These are phyloP conservation scores for Danio kyathit DNA, from an alignment of 2,797 vertebrate genomes.

Conservation along the genomic window DNA sequence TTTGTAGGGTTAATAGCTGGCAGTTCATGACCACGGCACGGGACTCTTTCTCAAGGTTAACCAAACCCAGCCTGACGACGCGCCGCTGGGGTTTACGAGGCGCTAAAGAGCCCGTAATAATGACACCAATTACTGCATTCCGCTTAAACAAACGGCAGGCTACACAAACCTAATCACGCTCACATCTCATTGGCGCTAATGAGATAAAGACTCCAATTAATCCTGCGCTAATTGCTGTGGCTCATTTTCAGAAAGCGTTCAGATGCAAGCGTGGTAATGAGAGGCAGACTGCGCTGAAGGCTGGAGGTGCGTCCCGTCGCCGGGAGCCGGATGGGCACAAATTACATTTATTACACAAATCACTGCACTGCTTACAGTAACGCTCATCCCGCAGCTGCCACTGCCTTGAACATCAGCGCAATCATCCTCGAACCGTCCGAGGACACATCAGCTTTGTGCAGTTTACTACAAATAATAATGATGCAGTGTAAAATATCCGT, in stretches of 20 bases:
- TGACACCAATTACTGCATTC: conserved; percentile 99
- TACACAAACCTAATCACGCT: conserved; percentile 98
- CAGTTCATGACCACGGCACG: conserved; percentile 67
- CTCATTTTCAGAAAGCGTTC: conserved; percentile 93
- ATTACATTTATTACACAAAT: conserved; percentile 58
- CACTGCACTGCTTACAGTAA: conserved; percentile 64
- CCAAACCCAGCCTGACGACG: conserved; percentile 87
- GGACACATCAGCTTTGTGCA: too few species aligned
- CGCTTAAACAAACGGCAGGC: conserved; percentile 98
- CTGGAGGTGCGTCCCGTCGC: conserved; percentile 65
- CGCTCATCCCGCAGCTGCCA: conserved; percentile 58
- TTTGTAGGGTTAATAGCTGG: conserved; percentile 72
- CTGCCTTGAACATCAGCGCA: background rate
- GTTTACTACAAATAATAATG: too few species aligned
- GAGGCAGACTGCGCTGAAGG: conserved; percentile 89
- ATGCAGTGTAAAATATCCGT: too few species aligned
- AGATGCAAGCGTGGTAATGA: conserved; percentile 96
- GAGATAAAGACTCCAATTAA: conserved; percentile 99
- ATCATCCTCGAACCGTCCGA: background rate
- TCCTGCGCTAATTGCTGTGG: conserved; percentile 98
- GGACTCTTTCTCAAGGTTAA: conserved; percentile 89
- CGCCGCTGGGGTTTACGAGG: conserved; percentile 95
- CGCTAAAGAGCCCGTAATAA: conserved; percentile 98
- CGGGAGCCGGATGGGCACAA: conserved; percentile 46
- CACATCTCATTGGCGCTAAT: conserved; percentile 99